Base-by-base conservation (phyloP, 2,888 invertebrate species). In the Coleophora deauratella region DNA sequence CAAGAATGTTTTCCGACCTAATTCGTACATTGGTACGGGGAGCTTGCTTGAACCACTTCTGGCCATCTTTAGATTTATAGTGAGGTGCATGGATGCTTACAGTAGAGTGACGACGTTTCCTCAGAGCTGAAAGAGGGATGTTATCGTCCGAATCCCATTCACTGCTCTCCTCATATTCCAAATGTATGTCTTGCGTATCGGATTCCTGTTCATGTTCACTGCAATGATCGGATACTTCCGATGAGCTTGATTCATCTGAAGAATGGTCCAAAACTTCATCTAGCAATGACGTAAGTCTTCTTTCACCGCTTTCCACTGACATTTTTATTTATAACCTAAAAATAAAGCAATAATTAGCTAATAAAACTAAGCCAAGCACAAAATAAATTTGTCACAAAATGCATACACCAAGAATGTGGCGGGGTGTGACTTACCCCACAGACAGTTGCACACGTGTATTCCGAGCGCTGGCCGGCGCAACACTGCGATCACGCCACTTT, bases 341-440 rank as follows among this genome's bases (percentile, higher is more conserved):
- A 35, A 33, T 12, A 33, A 14, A 36, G n/a, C 28, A 41, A 32
- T 21, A 41, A 36, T 13, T 27, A 34, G 15, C 27, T 27, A 11
- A 39, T 11, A 34, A 34, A 34, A 12, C 34, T 14, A 34, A 13
- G 13, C n/a, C n/a, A 33, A 33, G 4, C 33, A 33, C 6, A n/a
- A 9, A n/a, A 4, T 11, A 9, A 33, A 4, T 33, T 7, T 33
- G 4, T 6, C 15, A n/a, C n/a, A 33, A 33, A 36, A 39, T n/a
- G 31, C n/a, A 37, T 14, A 41, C 38, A 39, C 14, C 12, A 38
- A 40, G 14, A 27, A 44, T 42, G 47, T 36, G 47, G 47, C 42
- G 13, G 39, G 42, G 40, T 47, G 36, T 41, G 30, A 44, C 47
- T n/a, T 42, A 46, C 44, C 46, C 39, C 31, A 42, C 13, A n/a